Base-by-base conservation (phyloP, 2,797 vertebrate genomes). In the Lacerta viridis region DNA sequence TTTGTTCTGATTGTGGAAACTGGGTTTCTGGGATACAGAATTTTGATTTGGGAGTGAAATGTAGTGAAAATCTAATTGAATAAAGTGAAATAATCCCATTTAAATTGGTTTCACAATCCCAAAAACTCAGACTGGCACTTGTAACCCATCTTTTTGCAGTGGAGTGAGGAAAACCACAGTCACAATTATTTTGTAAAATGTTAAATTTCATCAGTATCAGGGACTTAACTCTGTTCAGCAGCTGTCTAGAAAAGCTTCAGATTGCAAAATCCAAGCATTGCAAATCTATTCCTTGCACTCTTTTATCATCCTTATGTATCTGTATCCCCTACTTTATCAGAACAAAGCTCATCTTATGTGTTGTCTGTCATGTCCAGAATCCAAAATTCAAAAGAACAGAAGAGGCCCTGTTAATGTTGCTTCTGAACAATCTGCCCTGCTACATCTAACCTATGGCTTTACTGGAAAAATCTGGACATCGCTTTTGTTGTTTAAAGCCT, bases 41-140 rank as follows among this genome's bases (percentile, higher is more conserved):
- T 75, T 46, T 74, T 75, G 20, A 61, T 68, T 36, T 80, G 7
- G 36, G 50, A 41, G 29, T 72, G 20, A 78, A n/a, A 80, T 71
- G 64, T 79, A 27, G 39, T 69, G n/a, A 27, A 3, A 23, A 59
- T 2, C 36, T 29, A 41, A 11, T 82, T 82, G 39, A 7, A 33
- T n/a, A 55, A 79, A 79, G 29, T 79, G 5, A 55, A 77, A 79
- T 15, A 82, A 68, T 43, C 23, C 15, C 61, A 39, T 39, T 74
- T 74, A 36, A 74, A 74, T 74, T 74, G 36, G 33, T 39, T 36
- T 36, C 71, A 72, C 25, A 76, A 64, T 66, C n/a, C 3, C 64
- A 79, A 86, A 91, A 71, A 59, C 84, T 94, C 92, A 91, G 93
- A 94, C 88, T 89, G 27, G 84, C 84, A 87, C 74, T 20, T 87